Percentiles rank a stretch among this genome's conserved stretches.
Evolutionary conservation across 2,888 invertebrate genomes (phyloP).

Genomic region (Hymenopus coronatus): DNA sequence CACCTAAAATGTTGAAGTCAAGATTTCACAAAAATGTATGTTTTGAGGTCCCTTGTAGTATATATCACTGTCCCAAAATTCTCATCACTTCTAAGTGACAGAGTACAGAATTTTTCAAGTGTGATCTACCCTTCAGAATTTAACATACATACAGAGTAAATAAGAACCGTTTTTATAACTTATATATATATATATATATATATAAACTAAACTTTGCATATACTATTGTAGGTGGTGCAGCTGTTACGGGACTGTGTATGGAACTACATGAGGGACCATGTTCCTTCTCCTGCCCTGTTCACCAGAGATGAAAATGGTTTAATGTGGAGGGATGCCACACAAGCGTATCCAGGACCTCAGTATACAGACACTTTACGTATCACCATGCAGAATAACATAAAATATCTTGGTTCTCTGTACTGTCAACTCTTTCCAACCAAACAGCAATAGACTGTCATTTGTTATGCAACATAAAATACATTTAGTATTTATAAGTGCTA

Average conservation of each 20-base stretch:
- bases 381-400: slow-evolving; percentile 75
- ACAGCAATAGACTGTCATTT: neutral
- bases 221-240: slow-evolving; percentile 62
- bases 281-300: slow-evolving; percentile 81
- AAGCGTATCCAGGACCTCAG: slow-evolving; percentile 65
- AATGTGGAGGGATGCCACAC: slow-evolving; percentile 71
- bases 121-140: too few species aligned
- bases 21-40: too few species aligned
- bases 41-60: too few species aligned
- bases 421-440: slow-evolving; percentile 20
- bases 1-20: too few species aligned
- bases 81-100: too few species aligned
- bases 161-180: neutral
- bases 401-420: slow-evolving; percentile 45
- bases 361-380: slow-evolving; percentile 79
- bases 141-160: neutral
- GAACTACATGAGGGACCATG: slow-evolving; percentile 85
- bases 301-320: slow-evolving; percentile 54
- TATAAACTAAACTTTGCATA: neutral
- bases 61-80: too few species aligned
- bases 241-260: slow-evolving; percentile 82
- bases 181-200: too few species aligned
- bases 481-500: too few species aligned
- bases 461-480: too few species aligned
- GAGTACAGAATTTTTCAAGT: neutral